Base-by-base conservation (phyloP, 2,113 vertebrate species). In the Noctilio leporinus region DNA sequence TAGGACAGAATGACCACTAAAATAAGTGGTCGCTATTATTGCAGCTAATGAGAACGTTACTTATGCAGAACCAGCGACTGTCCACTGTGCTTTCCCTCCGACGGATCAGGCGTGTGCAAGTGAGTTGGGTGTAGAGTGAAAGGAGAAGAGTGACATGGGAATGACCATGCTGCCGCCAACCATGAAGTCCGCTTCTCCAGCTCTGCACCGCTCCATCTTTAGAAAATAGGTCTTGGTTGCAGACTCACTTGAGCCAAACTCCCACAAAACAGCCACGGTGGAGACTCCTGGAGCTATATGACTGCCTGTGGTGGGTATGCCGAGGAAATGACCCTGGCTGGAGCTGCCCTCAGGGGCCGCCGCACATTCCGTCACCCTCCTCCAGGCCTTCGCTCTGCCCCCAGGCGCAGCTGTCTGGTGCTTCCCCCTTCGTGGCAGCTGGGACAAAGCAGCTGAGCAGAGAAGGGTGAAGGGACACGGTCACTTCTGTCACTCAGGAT, bases 381-480 rank as follows among this genome's bases (percentile, higher is more conserved):
- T 80, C 85, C 55, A 69, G 72, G 62, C 30, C 30, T 59, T n/a
- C 81, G 20, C 64, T 82, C 87, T 86, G 84, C 64, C 78, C 94
- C 57, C 77, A 80, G 11, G 43, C 70, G 51, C 97, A 97, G 97
- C 97, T 97, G 97, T 95, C 92, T 86, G 59, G 57, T 38, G 78
- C 78, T 88, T 62, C 38, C 87, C n/a, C 38, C 20, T 15, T 76
- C 65, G 19, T 10, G 51, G 89, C 96, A 97, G 96, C 95, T 97
- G 97, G 93, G 33, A n/a, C 77, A 82, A 95, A 94, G 95, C 96
- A 97, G 96, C 96, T 97, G 97, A 94, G 84, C 87, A 94, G 83
- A 91, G 59, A 28, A 64, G 55, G 62, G 55, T 33, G 6, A 93
- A 87, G 67, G 88, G 65, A 72, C 72, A 69, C 3, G 43, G 55